Evolutionary conservation across 2,888 invertebrate genomes (phyloP), one percentile per base, ranked within the genome.

Genomic region (Athalia rosae): DNA sequence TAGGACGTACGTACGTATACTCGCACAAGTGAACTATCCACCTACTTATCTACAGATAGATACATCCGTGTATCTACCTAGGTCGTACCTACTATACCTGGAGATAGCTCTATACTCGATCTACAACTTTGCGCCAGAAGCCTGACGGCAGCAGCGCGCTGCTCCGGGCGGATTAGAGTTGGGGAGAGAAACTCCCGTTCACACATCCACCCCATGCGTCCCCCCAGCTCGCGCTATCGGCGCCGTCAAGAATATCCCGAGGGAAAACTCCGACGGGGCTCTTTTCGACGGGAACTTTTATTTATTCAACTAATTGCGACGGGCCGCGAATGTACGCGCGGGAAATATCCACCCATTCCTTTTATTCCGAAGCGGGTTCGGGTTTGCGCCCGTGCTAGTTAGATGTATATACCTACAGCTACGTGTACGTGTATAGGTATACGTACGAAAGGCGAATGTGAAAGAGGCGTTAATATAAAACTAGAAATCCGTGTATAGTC

Each of bases 291-390:
- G 79, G 82, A 80, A 82, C 81, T 83, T 84, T 86, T 85, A 84
- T 84, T 86, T 85, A 85, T 85, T 85, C 84, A 82, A 78, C 83
- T 87, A 87, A 86, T 86, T 86, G 84, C 80, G 80, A 78, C 81
- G 79, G 66, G 80, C 77, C 66, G 79, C 6, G 6, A 53, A 8
- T 13, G 64, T 47, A 48, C 15, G 58, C 45, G 71, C 58, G 11
- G 45, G 58, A 45, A 71, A 71, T 59, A 59, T 71, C 58, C 45
- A 45, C 71, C 45, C 58, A 28, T 28, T 28, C 28, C 28, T 28
- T 28, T 28, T 28, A 28, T 28, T 28, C 28, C 28, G 28, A 28
- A 28, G 28, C 28, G 28, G 28, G 28, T 28, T 28, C 28, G 28
- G 28, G 28, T 28, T 28, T 28, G 28, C 28, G 4, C 53, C 9